Base-by-base conservation (phyloP, 2,797 vertebrate species). In the Diceros bicornis region DNA sequence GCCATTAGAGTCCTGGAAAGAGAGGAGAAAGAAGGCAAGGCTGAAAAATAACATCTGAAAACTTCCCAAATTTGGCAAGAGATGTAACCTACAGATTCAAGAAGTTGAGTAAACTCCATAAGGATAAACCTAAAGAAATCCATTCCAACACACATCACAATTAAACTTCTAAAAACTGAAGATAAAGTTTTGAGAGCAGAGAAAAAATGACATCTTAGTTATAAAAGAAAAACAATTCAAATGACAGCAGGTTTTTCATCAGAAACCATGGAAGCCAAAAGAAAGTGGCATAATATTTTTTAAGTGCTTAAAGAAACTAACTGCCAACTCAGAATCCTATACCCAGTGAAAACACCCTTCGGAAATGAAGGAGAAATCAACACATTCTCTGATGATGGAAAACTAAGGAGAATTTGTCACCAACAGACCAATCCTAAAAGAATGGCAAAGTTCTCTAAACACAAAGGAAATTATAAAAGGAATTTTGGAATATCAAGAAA, bases 11-110 rank as follows among this genome's bases (percentile, higher is more conserved):
- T 66, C 61, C 25, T 89, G 61, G 47, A 66, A 66, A 89, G 27
- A 74, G 21, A 66, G 34, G 18, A 55, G n/a, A 78, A 91, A 81
- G 34, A 79, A 52, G 23, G n/a, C n/a, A 77, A 83, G 17, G 11
- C 6, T 85, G 47, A 92, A 66, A 75, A 77, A 57, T 57, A 64
- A 34, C 23, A 21, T 64, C 59, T 75, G 27, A 92, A 85, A 75
- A 71, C 21, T 75, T 92, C n/a, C 47, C 34, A 57, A 62, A 85
- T 75, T 66, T 92, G 69, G 17, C 18, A 86, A 93, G 72, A 87
- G 32, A 47, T 66, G 21, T 62, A 92, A 85, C 59, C 20, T 66
- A 85, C 69, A 66, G 29, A 57, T 68, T 85, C 29, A 85, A 86
- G 50, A 77, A 44, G 29, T 27, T 66, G 29, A 77, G 47, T 72